Evolutionary conservation across 2,888 invertebrate species (phyloP).

Genomic region (Timema podura): DNA sequence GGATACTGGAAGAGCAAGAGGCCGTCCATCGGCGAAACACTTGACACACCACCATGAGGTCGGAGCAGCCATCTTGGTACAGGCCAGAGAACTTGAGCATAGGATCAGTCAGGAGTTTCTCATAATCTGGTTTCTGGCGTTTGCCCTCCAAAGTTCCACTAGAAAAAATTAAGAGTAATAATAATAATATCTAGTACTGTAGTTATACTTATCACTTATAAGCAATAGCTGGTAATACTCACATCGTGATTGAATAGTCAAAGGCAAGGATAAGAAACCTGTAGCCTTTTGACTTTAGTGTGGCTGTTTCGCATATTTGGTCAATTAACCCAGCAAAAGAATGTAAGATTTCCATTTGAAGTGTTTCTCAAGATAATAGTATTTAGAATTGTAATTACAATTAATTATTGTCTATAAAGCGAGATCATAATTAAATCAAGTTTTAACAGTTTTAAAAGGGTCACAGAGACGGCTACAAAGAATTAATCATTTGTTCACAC

Average conservation of each 20-base stretch:
- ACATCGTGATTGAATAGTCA: too few species aligned
- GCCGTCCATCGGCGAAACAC: conserved; percentile 74
- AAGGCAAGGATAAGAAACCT: too few species aligned
- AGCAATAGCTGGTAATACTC: conserved; percentile 15
- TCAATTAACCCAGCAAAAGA: too few species aligned
- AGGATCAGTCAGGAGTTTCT: conserved; percentile 80
- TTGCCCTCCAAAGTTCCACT: conserved; percentile 94
- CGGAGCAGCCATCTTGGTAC: conserved; percentile 79
- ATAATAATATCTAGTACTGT: conserved; percentile 8
- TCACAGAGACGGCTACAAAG: too few species aligned
- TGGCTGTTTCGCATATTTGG: too few species aligned
- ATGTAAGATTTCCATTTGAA: too few species aligned
- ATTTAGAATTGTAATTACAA: too few species aligned
- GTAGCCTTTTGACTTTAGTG: conserved; percentile 2
- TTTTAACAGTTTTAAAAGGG: too few species aligned
- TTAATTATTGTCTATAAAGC: too few species aligned
- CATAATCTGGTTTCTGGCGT: conserved; percentile 79
- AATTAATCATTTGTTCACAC: too few species aligned
- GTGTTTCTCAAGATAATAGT: too few species aligned
- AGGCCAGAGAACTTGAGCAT: conserved; percentile 87
- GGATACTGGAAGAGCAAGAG: conserved; percentile 78
- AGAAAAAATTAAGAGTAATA: conserved; percentile 35
- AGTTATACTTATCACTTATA: conserved; percentile 15
- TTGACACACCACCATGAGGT: conserved; percentile 84
- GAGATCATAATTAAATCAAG: too few species aligned